These are phyloP conservation scores for Luehdorfia chinensis DNA, from an alignment of 1,140 invertebrate species.

Conservation along the genomic window DNA sequence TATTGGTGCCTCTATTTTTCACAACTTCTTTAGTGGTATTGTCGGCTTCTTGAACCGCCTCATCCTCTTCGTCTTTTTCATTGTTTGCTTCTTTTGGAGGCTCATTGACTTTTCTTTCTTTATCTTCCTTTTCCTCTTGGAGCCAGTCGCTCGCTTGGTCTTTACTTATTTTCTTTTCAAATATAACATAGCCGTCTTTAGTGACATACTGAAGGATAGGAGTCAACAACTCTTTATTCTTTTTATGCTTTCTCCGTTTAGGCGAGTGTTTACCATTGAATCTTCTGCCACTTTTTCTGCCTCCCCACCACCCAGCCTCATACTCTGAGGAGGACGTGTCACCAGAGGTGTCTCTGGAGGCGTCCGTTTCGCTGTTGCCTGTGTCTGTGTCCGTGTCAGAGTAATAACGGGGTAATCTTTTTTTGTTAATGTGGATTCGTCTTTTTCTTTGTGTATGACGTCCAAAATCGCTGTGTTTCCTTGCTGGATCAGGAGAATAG, in stretches of 20 bases:
- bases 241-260: slow-evolving; percentile 24
- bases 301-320: slow-evolving; percentile 34
- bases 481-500: slow-evolving; percentile 52
- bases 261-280: slow-evolving; percentile 9
- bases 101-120: slow-evolving; percentile 12
- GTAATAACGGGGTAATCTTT: slow-evolving; percentile 23
- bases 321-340: slow-evolving; percentile 31
- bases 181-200: slow-evolving; percentile 65
- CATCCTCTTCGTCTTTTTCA: slow-evolving; percentile 15
- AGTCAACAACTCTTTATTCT: slow-evolving; percentile 39
- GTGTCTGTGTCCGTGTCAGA: slow-evolving; percentile 34
- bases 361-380: slow-evolving; percentile 11
- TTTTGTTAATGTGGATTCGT: slow-evolving; percentile 20
- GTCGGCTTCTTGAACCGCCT: background rate
- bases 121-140: slow-evolving; percentile 27
- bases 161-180: slow-evolving; percentile 61
- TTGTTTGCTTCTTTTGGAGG: slow-evolving; percentile 11
- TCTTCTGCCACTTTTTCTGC: slow-evolving; percentile 21
- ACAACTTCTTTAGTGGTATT: background rate
- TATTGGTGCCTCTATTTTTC: background rate
- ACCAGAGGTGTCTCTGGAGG: slow-evolving; percentile 19
- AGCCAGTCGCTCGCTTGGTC: slow-evolving; percentile 60
- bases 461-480: slow-evolving; percentile 19
- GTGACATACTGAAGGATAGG: slow-evolving; percentile 61
- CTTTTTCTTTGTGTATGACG: slow-evolving; percentile 15